These are phyloP conservation scores for Zele albiditarsus DNA, from an alignment of 2,888 invertebrate species.

Conservation along the genomic window DNA sequence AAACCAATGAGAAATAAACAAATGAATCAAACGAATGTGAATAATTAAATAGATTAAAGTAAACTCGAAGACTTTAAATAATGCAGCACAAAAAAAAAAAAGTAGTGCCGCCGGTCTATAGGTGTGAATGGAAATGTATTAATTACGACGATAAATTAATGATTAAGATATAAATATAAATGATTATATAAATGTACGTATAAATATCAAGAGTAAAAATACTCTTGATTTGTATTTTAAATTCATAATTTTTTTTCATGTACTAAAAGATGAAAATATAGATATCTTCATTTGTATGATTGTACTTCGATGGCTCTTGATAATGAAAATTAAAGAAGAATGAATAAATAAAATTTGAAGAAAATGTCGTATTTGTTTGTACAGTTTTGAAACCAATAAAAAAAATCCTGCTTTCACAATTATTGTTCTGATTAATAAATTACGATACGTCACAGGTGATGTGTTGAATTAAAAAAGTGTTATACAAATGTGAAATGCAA, in stretches of 20 bases:
- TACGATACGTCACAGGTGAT: no score
- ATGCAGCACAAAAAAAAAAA: slow-evolving; percentile 46
- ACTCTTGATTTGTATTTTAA: not conserved
- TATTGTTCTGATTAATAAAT: no score
- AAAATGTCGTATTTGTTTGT: not conserved
- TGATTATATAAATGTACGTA: slow-evolving; percentile 1
- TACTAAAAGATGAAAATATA: not conserved
- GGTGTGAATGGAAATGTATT: slow-evolving; percentile 33
- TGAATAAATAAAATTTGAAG: slow-evolving; percentile 48
- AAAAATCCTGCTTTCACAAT: no score
- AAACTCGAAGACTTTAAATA: slow-evolving; percentile 24
- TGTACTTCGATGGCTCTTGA: not conserved
- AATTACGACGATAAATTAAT: slow-evolving; percentile 15
- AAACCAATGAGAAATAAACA: not conserved
- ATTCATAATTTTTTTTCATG: slow-evolving; percentile 13
- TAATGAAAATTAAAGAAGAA: slow-evolving; percentile 49
- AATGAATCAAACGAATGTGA: not conserved
- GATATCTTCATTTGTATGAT: not conserved
- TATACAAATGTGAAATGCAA: no score
- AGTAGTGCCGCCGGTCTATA: slow-evolving; percentile 54
- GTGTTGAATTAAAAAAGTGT: no score
- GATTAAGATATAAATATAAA: not conserved
- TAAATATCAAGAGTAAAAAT: not conserved
- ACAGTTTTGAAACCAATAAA: no score
- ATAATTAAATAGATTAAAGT: not conserved